Percentiles rank a stretch among this genome's conserved stretches.
These are phyloP conservation scores for Columba livia DNA, from an alignment of 2,113 vertebrate species.

Conservation along the genomic window DNA sequence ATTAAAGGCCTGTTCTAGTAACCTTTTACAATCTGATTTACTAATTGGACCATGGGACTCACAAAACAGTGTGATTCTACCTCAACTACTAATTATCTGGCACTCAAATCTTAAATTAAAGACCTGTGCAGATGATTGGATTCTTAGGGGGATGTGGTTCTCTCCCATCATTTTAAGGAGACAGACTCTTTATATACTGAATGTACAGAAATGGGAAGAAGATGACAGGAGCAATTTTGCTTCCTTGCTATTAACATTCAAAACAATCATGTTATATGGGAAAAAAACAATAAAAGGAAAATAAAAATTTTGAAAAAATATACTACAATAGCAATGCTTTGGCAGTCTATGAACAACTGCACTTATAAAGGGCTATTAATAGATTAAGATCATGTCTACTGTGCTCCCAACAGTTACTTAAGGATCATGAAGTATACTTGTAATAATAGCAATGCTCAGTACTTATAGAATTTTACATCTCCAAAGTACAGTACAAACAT, in stretches of 20 bases:
- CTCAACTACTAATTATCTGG: constrained; percentile 36
- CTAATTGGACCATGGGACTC: constrained; percentile 30
- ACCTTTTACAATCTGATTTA: constrained; percentile 40
- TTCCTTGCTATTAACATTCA: constrained; percentile 38
- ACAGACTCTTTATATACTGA: constrained; percentile 4
- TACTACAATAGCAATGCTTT: constrained; percentile 52
- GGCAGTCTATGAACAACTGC: constrained; percentile 39
- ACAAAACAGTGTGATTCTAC: constrained; percentile 19
- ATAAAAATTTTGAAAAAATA: background rate
- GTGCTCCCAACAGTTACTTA: constrained; percentile 49
- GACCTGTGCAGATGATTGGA: background rate
- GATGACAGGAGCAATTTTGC: constrained; percentile 49
- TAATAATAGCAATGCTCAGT: constrained; percentile 26
- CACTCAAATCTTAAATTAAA: constrained; percentile 42
- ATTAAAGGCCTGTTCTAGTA: background rate
- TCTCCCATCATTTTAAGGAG: constrained; percentile 16
- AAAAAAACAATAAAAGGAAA: background rate
- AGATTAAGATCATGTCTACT: constrained; percentile 59
- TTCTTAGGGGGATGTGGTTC: background rate
- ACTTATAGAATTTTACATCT: constrained; percentile 31
- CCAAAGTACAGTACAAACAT: constrained; percentile 45
- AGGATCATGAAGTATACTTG: constrained; percentile 18
- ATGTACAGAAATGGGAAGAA: constrained; percentile 1
- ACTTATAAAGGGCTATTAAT: constrained; percentile 55
- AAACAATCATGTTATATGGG: constrained; percentile 15